Base-by-base conservation (phyloP, 2,113 vertebrate genomes). In the Hydropotes inermis region DNA sequence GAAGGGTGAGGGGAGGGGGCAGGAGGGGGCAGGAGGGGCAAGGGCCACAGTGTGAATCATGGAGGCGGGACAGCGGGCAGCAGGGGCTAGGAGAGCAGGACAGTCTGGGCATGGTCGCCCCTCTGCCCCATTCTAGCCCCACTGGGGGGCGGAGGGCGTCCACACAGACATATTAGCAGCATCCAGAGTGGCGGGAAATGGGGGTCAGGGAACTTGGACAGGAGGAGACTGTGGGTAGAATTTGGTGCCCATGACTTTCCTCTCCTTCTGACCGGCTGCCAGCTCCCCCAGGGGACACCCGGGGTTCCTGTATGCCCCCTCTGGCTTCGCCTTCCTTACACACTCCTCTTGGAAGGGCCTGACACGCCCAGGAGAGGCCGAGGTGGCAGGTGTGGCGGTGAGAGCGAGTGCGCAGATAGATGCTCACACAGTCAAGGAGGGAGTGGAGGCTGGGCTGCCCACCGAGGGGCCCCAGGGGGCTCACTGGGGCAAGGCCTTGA, bases 401-500 rank as follows among this genome's bases (percentile, higher is more conserved):
- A 82, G 96, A 84, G 86, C 1, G 43, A 89, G 93, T 67, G 47
- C 85, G 94, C 74, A 83, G 93, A 93, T 0, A 85, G 70, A 78
- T 85, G 96, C 95, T 97, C 95, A 97, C 95, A 74, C 15, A 97
- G 97, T 94, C 96, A 83, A 25, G 70, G 96, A 70, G 39, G 57
- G 81, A 33, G 67, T 15, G 0, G 90, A 74, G 91, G 76, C 94
- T 43, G 52, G 88, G 94, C 52, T 83, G 95, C 87, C 90, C 61
- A 33, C 39, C 0, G 6, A 45, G 78, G 57, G 74, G 61, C 30
- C 7, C 4, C 6, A 47, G 30, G 89, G 74, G 15, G 16, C 95
- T 99, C 98, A 99, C 98, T 99, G 99, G 0, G 99, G 99, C 98
- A 99, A 98, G 0, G 99, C 99, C 98, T 99, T 99, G 98, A 99